phyloP scores from a whole-genome alignment of 2,888 invertebrate species.

The Invenusta paracnida region DNA sequence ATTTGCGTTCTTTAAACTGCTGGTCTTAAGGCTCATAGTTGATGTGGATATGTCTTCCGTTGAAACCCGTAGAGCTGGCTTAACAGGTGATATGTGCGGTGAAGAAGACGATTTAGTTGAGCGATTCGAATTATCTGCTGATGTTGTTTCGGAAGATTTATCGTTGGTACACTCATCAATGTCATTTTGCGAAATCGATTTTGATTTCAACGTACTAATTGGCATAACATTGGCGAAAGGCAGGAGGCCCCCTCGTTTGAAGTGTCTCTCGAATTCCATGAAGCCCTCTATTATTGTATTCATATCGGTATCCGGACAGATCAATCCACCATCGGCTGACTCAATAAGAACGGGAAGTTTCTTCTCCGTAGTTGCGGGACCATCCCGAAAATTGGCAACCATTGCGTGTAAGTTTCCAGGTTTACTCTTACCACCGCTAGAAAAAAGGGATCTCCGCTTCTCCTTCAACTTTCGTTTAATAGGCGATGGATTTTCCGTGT shows the following conservation, averaged over 20 bases:
- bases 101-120: no score
- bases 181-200: not conserved
- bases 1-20: not conserved
- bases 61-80: not conserved
- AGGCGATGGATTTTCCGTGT: not conserved
- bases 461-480: not conserved
- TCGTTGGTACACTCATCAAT: not conserved
- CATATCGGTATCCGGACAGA: conserved; percentile 33
- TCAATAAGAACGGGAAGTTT: not conserved
- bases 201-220: not conserved
- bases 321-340: conserved; percentile 20
- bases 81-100: no score
- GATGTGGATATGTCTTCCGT: not conserved
- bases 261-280: conserved; percentile 34
- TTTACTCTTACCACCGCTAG: not conserved
- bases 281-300: conserved; percentile 33
- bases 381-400: not conserved
- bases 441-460: not conserved
- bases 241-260: not conserved
- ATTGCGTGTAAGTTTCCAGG: not conserved
- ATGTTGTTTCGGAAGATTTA: not conserved
- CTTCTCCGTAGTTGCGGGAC: not conserved
- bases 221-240: conserved; percentile 20
- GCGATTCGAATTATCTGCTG: not conserved
- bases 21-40: not conserved